A percentile compares a stretch with the other conserved stretches of the same genome.
Conservation (phyloP, 2,113 vertebrate genomes). For the Aspidoscelis tigris region DNA sequence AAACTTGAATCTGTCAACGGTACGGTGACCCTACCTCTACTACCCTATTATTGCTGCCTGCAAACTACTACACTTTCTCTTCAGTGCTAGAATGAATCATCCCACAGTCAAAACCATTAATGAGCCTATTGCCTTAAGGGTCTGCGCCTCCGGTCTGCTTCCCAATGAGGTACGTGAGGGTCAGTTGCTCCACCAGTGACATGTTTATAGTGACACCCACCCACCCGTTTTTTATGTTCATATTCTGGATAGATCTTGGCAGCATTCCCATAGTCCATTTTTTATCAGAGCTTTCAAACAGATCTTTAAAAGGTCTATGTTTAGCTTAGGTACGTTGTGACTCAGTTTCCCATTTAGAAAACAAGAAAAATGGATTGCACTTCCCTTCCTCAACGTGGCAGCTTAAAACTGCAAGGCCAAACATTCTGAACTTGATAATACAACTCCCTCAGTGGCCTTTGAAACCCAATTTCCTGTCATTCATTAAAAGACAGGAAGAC, state of each 20-base stretch:
- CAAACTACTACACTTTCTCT: not conserved
- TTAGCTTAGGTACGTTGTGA: not conserved
- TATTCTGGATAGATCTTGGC: not conserved
- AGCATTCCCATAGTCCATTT: not conserved
- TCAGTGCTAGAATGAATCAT: not conserved
- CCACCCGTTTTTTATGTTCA: not conserved
- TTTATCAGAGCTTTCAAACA: not conserved
- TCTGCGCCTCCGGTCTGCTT: not conserved
- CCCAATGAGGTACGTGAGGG: no score
- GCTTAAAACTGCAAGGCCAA: conserved; percentile 27
- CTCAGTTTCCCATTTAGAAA: conserved; percentile 14
- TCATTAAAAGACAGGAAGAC: conserved; percentile 34
- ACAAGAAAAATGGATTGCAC: conserved; percentile 7
- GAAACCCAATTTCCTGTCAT: conserved; percentile 29
- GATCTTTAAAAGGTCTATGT: not conserved
- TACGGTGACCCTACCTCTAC: not conserved
- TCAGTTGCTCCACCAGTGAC: not conserved
- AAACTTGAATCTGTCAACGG: no score
- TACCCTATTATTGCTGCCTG: not conserved
- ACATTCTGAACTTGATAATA: conserved; percentile 34
- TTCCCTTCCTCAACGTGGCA: not conserved
- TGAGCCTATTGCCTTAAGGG: not conserved
- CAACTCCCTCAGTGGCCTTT: conserved; percentile 26
- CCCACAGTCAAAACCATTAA: not conserved
- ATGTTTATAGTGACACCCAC: not conserved